Percentiles rank a stretch among this genome's conserved stretches.
Evolutionary conservation across 2,797 vertebrate species (phyloP).

Genomic region (Tarsius wallacei): DNA sequence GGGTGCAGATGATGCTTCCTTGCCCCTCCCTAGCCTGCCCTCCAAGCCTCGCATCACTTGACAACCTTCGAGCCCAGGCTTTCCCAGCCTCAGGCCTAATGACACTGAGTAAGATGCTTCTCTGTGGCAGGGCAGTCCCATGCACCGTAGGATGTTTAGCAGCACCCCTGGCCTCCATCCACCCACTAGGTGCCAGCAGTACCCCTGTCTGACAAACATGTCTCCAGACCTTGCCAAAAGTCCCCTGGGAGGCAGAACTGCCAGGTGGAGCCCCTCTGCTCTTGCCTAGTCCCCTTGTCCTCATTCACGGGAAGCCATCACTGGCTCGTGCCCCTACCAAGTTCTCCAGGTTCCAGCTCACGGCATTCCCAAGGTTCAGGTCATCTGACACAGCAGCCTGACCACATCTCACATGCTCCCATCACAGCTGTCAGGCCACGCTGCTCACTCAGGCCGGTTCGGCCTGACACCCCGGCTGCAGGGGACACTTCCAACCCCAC

Average conservation of each 20-base stretch:
- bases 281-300: too few species aligned
- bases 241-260: background rate
- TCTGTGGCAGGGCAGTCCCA: background rate
- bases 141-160: fast-evolving
- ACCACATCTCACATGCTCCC: background rate
- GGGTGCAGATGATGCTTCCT: background rate
- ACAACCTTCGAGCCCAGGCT: background rate
- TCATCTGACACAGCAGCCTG: background rate
- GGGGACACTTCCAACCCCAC: background rate
- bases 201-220: background rate
- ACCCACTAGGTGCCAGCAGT: background rate
- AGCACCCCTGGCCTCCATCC: background rate
- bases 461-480: background rate
- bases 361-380: background rate
- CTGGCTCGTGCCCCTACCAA: background rate
- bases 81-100: background rate
- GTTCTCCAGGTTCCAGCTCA: background rate
- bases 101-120: background rate
- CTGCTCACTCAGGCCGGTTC: background rate
- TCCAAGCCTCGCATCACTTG: background rate
- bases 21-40: fast-evolving
- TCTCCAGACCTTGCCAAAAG: background rate
- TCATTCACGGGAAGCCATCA: fast-evolving
- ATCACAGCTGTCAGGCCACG: background rate
- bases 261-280: background rate